These are phyloP conservation scores for Elysia crispata DNA, from an alignment of 2,888 invertebrate genomes.

Conservation along the genomic window DNA sequence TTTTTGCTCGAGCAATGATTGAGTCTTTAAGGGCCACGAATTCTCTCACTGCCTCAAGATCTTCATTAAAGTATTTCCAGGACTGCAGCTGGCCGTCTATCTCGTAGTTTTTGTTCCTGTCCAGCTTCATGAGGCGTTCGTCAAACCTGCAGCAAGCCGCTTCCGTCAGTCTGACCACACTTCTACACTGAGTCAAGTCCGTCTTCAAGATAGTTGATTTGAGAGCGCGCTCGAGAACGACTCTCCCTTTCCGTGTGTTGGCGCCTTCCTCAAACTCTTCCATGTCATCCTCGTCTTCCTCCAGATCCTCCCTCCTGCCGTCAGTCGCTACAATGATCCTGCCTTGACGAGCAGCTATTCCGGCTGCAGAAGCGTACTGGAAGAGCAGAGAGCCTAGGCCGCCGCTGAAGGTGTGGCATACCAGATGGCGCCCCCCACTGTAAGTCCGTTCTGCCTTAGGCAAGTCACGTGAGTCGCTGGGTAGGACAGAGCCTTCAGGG, in stretches of 20 bases:
- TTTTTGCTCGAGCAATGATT: slow-evolving; percentile 4
- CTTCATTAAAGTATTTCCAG: slow-evolving; percentile 44
- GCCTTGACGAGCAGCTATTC: slow-evolving; percentile 34
- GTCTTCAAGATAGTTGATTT: neutral
- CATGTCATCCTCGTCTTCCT: too few relatives aligned
- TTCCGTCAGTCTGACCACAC: slow-evolving; percentile 26
- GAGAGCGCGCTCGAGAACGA: slow-evolving; percentile 21
- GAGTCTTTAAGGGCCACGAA: slow-evolving; percentile 11
- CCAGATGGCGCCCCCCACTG: slow-evolving; percentile 29
- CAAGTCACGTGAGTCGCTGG: slow-evolving; percentile 33
- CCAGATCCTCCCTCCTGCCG: too few relatives aligned
- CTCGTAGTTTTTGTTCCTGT: slow-evolving; percentile 41
- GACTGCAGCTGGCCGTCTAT: slow-evolving; percentile 34
- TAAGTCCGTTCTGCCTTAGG: slow-evolving; percentile 36
- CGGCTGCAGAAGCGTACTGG: slow-evolving; percentile 48
- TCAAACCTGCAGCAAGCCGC: slow-evolving; percentile 34
- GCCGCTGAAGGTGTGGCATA: slow-evolving; percentile 46
- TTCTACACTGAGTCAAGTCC: slow-evolving; percentile 31
- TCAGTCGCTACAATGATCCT: slow-evolving; percentile 24
- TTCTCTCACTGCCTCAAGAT: neutral
- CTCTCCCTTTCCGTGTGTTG: neutral
- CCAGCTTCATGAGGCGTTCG: slow-evolving; percentile 27
- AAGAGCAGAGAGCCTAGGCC: slow-evolving; percentile 44
- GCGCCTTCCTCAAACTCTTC: too few relatives aligned
- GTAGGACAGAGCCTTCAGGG: slow-evolving; percentile 41